Evolutionary conservation across 2,888 invertebrate genomes (phyloP).

Genomic region (Cabera pusaria): DNA sequence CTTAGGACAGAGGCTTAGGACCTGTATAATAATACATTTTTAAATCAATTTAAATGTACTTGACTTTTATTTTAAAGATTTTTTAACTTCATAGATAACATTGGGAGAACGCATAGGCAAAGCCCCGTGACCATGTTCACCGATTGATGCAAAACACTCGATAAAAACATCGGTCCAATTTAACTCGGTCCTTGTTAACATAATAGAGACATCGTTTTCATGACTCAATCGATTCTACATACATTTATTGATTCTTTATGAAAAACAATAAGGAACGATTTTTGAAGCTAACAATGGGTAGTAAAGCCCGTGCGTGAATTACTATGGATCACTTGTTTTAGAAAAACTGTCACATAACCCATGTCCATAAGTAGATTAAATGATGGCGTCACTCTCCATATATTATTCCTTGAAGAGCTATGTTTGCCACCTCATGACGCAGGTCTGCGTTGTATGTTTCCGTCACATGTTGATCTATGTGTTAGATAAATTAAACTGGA

Average conservation of each 20-base stretch:
- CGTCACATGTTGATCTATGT: slow-evolving; percentile 40
- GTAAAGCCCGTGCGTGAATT: slow-evolving; percentile 27
- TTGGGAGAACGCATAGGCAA: no score
- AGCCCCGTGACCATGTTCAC: slow-evolving; percentile 41
- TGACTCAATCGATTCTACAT: slow-evolving; percentile 39
- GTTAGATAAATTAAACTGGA: no score
- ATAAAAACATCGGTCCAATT: slow-evolving; percentile 49
- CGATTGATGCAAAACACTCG: slow-evolving; percentile 51
- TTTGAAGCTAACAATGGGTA: slow-evolving; percentile 30
- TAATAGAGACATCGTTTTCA: slow-evolving; percentile 25
- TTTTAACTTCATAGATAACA: slow-evolving; percentile 14
- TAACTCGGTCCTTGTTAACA: slow-evolving; percentile 18
- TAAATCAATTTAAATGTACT: no score
- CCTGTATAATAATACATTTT: no score
- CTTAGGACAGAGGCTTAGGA: neutral
- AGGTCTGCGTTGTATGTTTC: slow-evolving; percentile 51
- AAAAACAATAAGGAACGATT: slow-evolving; percentile 26
- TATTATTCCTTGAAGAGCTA: slow-evolving; percentile 10
- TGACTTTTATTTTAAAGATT: no score
- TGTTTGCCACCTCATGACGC: slow-evolving; percentile 43
- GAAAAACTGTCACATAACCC: slow-evolving; percentile 46
- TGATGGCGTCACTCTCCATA: slow-evolving; percentile 36
- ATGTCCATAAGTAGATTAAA: slow-evolving; percentile 39
- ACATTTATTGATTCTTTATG: slow-evolving; percentile 11
- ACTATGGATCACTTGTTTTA: slow-evolving; percentile 32